Base-by-base conservation (phyloP, 35 echinoderm and acorn worm genomes). In the Ophioderma brevispina region DNA sequence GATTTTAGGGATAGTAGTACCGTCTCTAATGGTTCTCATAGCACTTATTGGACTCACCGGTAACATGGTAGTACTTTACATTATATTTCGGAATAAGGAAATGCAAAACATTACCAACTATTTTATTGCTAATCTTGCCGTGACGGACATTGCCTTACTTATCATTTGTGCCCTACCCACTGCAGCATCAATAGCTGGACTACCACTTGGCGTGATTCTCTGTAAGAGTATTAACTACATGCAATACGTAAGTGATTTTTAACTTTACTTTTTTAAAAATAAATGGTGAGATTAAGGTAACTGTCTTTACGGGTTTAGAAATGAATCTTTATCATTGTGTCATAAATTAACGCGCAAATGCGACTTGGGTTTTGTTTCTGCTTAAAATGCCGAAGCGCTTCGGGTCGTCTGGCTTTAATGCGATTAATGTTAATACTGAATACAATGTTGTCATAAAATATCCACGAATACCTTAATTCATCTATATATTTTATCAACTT, bases 21-120 rank as follows among this genome's bases (percentile, higher is more conserved):
- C 92, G 2, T 75, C 78, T 50, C 76, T 90, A 1, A 93, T 96
- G 35, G 23, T 82, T 1, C 41, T 93, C 37, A 99, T 99, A 31
- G 82, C 90, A 35, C 77, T 94, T 39, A 75, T 94, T 77, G 97
- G 97, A 40, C 55, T 99, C 33, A 52, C 76, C 18, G 97, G 97
- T 50, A 99, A 99, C 88, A 90, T 87, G 3, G 84, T 85, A 32
- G 97, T 99, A 25, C 85, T 99, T 33, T 93, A 90, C 81, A 95
- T 99, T 50, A 93, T 99, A 41, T 79, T 95, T 40, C 80, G 79
- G 76, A 88, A 99, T 43, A 84, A 85, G 32, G 97, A 99, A 39
- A 99, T 99, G 97, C 97, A 99, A 36, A 99, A 95, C 52, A 94
- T 99, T 25, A 99, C 97, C 25, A 99, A 99, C 76, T 99, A 95